Percentiles rank a stretch among this genome's conserved stretches.
Evolutionary conservation across 1,140 invertebrate species (phyloP).

Genomic region (Heliconius hermathena): DNA sequence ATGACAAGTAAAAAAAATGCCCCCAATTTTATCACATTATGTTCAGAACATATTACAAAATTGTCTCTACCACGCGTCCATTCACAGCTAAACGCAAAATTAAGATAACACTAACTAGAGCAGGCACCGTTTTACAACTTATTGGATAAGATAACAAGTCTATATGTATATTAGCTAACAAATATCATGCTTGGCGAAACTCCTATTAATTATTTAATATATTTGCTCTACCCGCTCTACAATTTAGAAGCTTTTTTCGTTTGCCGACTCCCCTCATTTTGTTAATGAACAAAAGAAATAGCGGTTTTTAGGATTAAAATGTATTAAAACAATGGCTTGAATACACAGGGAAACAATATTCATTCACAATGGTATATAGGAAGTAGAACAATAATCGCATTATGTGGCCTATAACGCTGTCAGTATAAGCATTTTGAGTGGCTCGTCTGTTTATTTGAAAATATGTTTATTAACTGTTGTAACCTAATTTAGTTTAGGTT

Average conservation of each 20-base stretch:
- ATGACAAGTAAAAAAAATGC: background rate
- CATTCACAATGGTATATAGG: constrained; percentile 47
- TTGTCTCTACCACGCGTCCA: background rate
- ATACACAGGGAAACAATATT: constrained; percentile 37
- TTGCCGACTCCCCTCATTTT: background rate
- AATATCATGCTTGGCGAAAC: constrained; percentile 1
- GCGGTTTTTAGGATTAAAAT: constrained; percentile 4
- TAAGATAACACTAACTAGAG: constrained; percentile 14
- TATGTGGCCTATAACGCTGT: constrained; percentile 5
- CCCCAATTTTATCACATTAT: background rate
- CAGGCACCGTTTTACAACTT: constrained; percentile 5
- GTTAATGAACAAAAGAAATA: constrained; percentile 7
- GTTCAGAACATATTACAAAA: background rate
- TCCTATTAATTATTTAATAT: background rate
- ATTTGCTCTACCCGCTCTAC: background rate
- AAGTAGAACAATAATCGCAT: constrained; percentile 14
- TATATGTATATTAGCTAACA: constrained; percentile 10
- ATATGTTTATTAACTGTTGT: background rate
- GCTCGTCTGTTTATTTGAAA: background rate
- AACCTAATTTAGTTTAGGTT: background rate
- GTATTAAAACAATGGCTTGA: constrained; percentile 32
- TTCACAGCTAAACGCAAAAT: constrained; percentile 4
- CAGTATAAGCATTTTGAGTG: background rate
- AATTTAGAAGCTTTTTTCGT: background rate
- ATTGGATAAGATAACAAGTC: constrained; percentile 10